These are phyloP conservation scores for Hemitrygon akajei DNA, from an alignment of 2,797 vertebrate species.

Conservation along the genomic window DNA sequence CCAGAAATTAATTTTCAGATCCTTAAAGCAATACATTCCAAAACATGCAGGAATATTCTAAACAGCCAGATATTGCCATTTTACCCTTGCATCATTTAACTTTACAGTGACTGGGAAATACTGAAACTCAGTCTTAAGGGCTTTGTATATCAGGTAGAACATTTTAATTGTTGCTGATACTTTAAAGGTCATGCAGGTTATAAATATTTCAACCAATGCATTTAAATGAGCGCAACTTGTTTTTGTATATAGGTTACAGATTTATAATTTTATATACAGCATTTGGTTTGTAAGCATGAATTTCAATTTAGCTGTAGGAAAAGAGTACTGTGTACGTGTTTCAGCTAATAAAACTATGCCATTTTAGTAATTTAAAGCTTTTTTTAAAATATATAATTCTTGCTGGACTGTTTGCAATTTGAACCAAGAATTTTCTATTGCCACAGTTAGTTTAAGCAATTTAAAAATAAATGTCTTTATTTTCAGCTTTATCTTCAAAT, in stretches of 20 bases:
- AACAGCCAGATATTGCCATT: constrained; percentile 19
- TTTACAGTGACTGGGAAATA: constrained; percentile 17
- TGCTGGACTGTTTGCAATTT: neutral
- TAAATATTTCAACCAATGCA: constrained; percentile 35
- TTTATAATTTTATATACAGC: constrained; percentile 36
- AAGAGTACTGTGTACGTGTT: constrained; percentile 62
- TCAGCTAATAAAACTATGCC: constrained; percentile 55
- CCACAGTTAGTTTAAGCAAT: neutral
- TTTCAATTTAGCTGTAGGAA: constrained; percentile 54
- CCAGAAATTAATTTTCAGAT: neutral
- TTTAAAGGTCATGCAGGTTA: constrained; percentile 20
- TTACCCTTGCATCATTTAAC: constrained; percentile 9
- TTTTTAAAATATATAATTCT: neutral
- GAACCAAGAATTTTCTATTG: neutral
- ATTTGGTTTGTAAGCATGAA: constrained; percentile 37
- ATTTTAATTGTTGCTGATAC: constrained; percentile 35
- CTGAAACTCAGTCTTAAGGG: constrained; percentile 31
- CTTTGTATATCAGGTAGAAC: constrained; percentile 36
- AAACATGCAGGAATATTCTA: neutral
- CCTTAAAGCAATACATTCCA: neutral
- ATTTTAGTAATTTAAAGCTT: constrained; percentile 34
- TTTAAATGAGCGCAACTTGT: constrained; percentile 33
- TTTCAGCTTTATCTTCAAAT: too few relatives aligned
- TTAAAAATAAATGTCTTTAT: too few relatives aligned
- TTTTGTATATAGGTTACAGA: constrained; percentile 38